A percentile compares a stretch with the other conserved stretches of the same genome.
Conservation (phyloP, 2,113 vertebrate species). For the Sarotherodon lohbergeri region DNA sequence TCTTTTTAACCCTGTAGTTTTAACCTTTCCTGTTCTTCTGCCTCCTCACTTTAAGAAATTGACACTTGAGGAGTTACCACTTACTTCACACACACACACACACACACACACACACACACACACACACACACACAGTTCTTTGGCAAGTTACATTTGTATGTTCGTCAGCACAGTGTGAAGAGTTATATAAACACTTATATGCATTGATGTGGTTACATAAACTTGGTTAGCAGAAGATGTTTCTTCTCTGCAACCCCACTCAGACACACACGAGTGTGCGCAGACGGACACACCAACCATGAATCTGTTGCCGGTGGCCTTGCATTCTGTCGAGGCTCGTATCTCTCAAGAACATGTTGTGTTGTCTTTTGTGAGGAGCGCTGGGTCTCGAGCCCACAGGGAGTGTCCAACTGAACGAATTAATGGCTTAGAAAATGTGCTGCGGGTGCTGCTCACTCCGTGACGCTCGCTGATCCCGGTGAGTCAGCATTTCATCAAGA, state of each 20-base stretch:
- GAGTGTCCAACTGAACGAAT: background rate
- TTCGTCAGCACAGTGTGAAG: background rate
- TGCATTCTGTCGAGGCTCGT: background rate
- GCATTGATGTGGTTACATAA: conserved; percentile 20
- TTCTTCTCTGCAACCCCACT: background rate
- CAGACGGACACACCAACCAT: background rate
- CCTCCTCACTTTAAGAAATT: background rate
- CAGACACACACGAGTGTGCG: background rate
- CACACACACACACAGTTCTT: background rate
- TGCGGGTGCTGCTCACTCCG: background rate
- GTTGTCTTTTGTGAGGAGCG: background rate
- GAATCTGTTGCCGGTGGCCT: background rate
- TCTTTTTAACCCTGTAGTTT: background rate
- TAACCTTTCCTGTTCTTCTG: background rate
- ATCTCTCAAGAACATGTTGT: background rate
- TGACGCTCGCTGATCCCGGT: background rate
- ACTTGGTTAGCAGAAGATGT: background rate
- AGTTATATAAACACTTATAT: conserved; percentile 39
- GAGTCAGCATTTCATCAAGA: background rate
- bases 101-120: background rate
- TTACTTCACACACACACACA: background rate
- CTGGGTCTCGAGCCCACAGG: background rate
- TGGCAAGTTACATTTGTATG: background rate
- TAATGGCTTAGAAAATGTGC: conserved; percentile 2
- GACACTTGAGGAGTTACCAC: background rate